Evolutionary conservation across 1,140 invertebrate genomes (phyloP), one percentile per base, ranked within the genome.

Genomic region (Drosophila ambigua): DNA sequence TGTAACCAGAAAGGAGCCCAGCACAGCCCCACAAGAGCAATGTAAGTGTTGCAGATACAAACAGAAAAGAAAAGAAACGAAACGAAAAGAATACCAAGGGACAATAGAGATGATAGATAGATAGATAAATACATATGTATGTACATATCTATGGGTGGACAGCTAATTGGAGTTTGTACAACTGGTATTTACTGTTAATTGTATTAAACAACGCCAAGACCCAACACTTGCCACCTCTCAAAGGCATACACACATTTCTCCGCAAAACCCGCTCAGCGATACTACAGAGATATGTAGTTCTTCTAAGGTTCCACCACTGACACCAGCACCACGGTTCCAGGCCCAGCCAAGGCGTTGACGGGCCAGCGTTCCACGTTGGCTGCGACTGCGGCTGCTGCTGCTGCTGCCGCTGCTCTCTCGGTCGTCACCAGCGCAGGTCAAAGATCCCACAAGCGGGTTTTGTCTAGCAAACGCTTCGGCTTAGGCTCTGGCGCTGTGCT

Each of bases 101-200:
- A 39, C 35, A 39, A 39, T 39, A 39, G 11, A 28, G 11, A 28
- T 28, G 26, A 28, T 13, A 13, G 11, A 39, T 39, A 28, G 26
- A 28, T 39, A 13, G 4, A 13, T 39, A 13, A 2, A 13, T 39
- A 28, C 24, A 41, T 31, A 75, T 69, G 53, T 48, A 39, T 61
- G 54, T 58, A 51, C 35, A 51, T 16, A 41, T 24, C 31, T 39
- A 11, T 39, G 11, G 11, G 35, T 39, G 50, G 53, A 31, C 60
- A 60, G 55, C 68, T 77, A 85, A 85, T 85, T 85, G 65, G 74
- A 76, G 78, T 82, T 65, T 52, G 75, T 69, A 72, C 76, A 88
- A 88, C 83, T 77, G 83, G 83, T 88, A 76, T 88, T 88, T 83
- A 88, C 83, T 83, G 83, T 88, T 88, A 88, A 88, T 88, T 77